Evolutionary conservation across 2,113 vertebrate genomes (phyloP), one percentile per base, ranked within the genome.

Genomic region (Mus spicilegus): DNA sequence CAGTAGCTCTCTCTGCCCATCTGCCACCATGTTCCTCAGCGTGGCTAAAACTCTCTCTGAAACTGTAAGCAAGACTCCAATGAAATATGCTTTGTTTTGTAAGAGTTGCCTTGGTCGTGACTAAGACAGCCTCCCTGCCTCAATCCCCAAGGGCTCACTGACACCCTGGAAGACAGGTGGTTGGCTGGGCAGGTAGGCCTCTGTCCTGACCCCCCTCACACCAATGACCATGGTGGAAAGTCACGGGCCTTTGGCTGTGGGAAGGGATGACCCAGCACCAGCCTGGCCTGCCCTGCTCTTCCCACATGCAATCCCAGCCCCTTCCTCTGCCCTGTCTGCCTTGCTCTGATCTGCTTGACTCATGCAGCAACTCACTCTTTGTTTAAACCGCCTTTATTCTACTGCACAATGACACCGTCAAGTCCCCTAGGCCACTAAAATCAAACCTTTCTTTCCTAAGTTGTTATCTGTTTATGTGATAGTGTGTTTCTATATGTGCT

Each of bases 301-400:
- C 7, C 39, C 1, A 0, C 10, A 46, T 12, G 4, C 7, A 5
- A 26, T 4, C 13, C 49, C 5, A 1, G 14, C 0, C 3, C 17
- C 13, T 19, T 20, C 30, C 51, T 56, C 2, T 22, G 46, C 16
- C 8, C 2, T 17, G 42, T 20, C 36, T 12, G 54, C 63, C 17
- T 19, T 39, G 11, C 9, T 84, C 20, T 0, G 2, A 61, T 17
- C 19, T 0, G 0, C 75, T 58, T 10, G 54, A 20, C 3, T 51
- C 49, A 30, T 0, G 16, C 5, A 5, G 49, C 22, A 28, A 1
- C 13, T 22, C 36, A 39, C 20, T 49, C 30, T 70, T 49, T 22
- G 19, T 49, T 49, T 54, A 54, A 49, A 24, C 42, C 30, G 49
- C 36, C 10, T 46, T 86, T 67, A 86, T 42, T 30, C 9, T 33